A percentile compares a stretch with the other conserved stretches of the same genome.
These are phyloP conservation scores for Unio delphinus DNA, from an alignment of 2,888 invertebrate species.

Conservation along the genomic window DNA sequence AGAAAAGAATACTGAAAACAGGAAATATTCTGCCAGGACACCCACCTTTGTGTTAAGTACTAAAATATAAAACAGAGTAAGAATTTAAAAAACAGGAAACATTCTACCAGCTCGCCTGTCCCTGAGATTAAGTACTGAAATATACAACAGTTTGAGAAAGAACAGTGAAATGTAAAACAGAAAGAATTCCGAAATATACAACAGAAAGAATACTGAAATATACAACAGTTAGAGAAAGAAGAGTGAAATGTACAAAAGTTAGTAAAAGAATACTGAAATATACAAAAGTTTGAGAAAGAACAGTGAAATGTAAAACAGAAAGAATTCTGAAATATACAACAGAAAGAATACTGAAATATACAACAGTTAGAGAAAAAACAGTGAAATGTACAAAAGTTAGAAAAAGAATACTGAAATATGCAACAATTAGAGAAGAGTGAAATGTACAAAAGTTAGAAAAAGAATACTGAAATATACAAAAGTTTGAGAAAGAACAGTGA, in stretches of 20 bases:
- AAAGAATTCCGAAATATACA: not conserved
- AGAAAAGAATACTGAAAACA: too few relatives aligned
- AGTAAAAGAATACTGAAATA: conserved; percentile 66
- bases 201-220: not conserved
- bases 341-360: too few relatives aligned
- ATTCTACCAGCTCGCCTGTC: conserved; percentile 74
- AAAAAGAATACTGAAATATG: too few relatives aligned
- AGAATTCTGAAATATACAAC: not conserved
- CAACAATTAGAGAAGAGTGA: too few relatives aligned
- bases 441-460: too few relatives aligned
- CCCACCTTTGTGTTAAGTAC: not conserved
- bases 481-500: too few relatives aligned
- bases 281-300: conserved; percentile 57
- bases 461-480: too few relatives aligned
- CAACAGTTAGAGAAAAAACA: too few relatives aligned
- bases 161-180: too few relatives aligned
- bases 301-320: too few relatives aligned
- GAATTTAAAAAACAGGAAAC: conserved; percentile 66
- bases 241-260: too few relatives aligned
- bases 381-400: too few relatives aligned
- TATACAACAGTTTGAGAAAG: not conserved
- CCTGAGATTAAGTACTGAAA: conserved; percentile 73
- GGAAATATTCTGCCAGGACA: not conserved
- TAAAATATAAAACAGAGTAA: not conserved
- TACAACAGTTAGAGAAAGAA: not conserved